phyloP scores from a whole-genome alignment of 2,113 vertebrate species.

The Cranoglanis bouderius region DNA sequence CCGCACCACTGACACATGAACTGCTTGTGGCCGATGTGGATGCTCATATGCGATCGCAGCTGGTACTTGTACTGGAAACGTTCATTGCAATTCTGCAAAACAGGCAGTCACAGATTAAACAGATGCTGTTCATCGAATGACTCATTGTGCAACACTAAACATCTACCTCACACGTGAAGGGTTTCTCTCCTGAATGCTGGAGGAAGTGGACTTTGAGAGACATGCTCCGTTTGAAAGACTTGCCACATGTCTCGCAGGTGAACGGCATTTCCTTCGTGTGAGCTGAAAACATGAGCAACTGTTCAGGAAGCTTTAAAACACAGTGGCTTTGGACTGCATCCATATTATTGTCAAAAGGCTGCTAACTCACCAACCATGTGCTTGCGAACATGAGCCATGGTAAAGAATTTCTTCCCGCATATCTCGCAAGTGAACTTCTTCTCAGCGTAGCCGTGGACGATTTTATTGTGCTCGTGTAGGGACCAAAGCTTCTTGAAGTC shows the following conservation, averaged over 20 bases:
- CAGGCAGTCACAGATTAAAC: not conserved
- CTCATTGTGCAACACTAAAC: too few species aligned
- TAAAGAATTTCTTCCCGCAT: constrained; percentile 87
- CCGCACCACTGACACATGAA: constrained; percentile 86
- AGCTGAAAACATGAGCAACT: constrained; percentile 60
- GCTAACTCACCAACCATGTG: constrained; percentile 87
- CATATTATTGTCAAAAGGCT: not conserved
- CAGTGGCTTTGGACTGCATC: not conserved
- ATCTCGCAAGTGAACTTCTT: constrained; percentile 87
- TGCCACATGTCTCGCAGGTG: constrained; percentile 86
- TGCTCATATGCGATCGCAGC: constrained; percentile 82
- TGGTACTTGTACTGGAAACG: constrained; percentile 87
- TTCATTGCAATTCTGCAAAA: constrained; percentile 79
- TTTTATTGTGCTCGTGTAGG: constrained; percentile 85
- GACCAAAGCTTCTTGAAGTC: constrained; percentile 88
- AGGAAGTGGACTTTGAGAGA: constrained; percentile 86
- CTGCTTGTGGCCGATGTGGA: constrained; percentile 83
- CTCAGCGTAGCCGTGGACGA: constrained; percentile 80
- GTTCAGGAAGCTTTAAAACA: not conserved
- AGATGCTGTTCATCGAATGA: not conserved
- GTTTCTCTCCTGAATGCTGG: constrained; percentile 87
- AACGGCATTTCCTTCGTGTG: constrained; percentile 91
- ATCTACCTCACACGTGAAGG: constrained; percentile 84
- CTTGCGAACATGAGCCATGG: constrained; percentile 88
- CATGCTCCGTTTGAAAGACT: constrained; percentile 89